Percentiles rank a stretch among this genome's conserved stretches.
phyloP scores from a whole-genome alignment of 2,113 vertebrate genomes.

The Callipepla squamata region DNA sequence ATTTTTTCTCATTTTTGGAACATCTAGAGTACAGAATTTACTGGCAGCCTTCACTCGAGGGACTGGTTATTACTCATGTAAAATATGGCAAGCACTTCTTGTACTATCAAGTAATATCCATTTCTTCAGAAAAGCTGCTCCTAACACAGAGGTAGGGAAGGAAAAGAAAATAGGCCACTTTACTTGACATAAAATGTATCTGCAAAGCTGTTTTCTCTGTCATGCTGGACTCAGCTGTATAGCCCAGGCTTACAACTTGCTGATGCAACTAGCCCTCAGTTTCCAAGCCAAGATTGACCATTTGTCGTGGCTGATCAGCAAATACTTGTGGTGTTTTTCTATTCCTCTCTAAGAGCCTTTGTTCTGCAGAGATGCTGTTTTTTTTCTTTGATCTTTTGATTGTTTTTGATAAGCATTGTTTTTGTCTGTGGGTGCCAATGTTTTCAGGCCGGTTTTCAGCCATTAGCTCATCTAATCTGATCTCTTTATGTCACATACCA shows the following conservation, averaged over 20 bases:
- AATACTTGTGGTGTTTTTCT: slow-evolving; percentile 48
- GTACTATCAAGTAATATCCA: slow-evolving; percentile 45
- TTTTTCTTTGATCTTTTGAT: slow-evolving; percentile 61
- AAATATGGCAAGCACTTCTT: slow-evolving; percentile 44
- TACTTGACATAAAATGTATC: neutral
- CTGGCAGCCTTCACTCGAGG: slow-evolving; percentile 22
- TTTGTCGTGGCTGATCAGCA: neutral
- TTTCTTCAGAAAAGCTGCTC: slow-evolving; percentile 29
- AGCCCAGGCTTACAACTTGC: neutral
- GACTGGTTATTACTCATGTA: slow-evolving; percentile 22
- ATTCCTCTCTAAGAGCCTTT: slow-evolving; percentile 2
- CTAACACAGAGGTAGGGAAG: neutral
- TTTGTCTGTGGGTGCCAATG: slow-evolving; percentile 32
- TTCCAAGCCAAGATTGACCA: neutral
- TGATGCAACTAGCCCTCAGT: neutral
- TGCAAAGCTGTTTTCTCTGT: slow-evolving; percentile 1
- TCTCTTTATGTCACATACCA: slow-evolving; percentile 28
- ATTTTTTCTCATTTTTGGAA: slow-evolving; percentile 47
- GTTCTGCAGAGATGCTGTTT: slow-evolving; percentile 39
- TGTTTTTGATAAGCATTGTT: slow-evolving; percentile 67
- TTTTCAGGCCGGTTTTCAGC: slow-evolving; percentile 20
- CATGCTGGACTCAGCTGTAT: neutral
- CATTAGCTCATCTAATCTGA: slow-evolving; percentile 66
- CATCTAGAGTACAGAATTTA: slow-evolving; percentile 37
- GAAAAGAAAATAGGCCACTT: neutral